Conservation (phyloP, 2,888 invertebrate species). For the Vannuccia rotundouncinata region DNA sequence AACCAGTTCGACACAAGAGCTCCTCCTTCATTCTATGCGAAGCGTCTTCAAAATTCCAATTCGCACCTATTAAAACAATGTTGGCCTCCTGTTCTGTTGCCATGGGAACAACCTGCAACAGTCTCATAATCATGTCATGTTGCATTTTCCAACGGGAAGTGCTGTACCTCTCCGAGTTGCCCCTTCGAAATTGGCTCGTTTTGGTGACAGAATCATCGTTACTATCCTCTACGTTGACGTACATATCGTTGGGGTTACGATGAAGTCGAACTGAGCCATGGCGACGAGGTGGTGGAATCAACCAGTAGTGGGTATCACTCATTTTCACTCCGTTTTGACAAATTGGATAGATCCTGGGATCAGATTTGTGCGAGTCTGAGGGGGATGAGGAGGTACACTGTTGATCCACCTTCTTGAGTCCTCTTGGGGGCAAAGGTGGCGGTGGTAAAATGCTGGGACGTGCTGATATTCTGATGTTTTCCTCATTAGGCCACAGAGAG, state of each 20-base stretch:
- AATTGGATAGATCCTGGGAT: background rate
- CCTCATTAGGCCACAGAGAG: background rate
- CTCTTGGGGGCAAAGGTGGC: background rate
- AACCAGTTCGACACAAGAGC: constrained; percentile 18
- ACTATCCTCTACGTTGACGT: background rate
- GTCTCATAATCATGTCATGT: background rate
- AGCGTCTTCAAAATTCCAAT: constrained; percentile 34
- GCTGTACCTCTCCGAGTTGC: background rate
- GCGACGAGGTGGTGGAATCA: background rate
- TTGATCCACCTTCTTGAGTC: background rate
- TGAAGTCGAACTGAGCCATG: background rate
- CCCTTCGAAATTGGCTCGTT: background rate
- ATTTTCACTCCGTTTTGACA: background rate
- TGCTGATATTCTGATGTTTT: background rate
- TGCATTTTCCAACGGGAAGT: background rate
- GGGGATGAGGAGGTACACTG: background rate
- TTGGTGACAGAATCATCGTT: background rate
- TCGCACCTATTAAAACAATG: constrained; percentile 27
- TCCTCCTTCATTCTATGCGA: constrained; percentile 28
- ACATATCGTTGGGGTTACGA: background rate
- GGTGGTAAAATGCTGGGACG: background rate
- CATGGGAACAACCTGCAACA: constrained; percentile 28
- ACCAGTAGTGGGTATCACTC: constrained; percentile 16
- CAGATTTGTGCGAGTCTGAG: background rate
- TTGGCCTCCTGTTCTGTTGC: constrained; percentile 12